phyloP scores from a whole-genome alignment of 2,113 vertebrate species.

The Argyrosomus japonicus region DNA sequence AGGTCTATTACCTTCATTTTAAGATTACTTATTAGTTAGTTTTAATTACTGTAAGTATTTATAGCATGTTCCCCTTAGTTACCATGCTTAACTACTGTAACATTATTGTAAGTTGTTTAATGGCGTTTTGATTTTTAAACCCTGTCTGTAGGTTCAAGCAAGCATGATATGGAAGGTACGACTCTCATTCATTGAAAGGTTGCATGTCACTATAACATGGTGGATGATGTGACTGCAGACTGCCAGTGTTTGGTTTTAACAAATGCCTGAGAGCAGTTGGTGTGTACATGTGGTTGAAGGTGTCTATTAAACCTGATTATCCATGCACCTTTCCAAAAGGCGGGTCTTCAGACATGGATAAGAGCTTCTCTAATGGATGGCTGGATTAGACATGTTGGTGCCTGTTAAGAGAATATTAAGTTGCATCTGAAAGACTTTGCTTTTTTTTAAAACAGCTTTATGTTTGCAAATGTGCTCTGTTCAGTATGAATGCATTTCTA shows the following conservation, averaged over 20 bases:
- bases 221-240: background rate
- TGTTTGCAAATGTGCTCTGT: background rate
- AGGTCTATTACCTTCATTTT: background rate
- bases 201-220: slow-evolving; percentile 28
- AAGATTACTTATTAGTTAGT: too few relatives aligned
- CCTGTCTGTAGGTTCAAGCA: slow-evolving; percentile 67
- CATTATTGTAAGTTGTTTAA: background rate
- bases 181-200: background rate
- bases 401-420: background rate
- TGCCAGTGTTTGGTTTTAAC: background rate
- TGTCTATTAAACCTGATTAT: background rate
- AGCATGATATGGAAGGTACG: slow-evolving; percentile 61
- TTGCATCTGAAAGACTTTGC: background rate
- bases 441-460: background rate
- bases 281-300: background rate
- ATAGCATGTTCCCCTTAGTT: background rate
- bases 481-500: background rate
- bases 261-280: background rate
- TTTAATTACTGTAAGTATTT: too few relatives aligned
- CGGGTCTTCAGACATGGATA: background rate
- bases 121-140: slow-evolving; percentile 32
- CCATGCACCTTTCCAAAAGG: background rate
- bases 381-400: background rate
- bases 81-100: background rate
- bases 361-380: slow-evolving; percentile 1